phyloP scores from a whole-genome alignment of 2,888 invertebrate species.

The Pogonocherus hispidulus region DNA sequence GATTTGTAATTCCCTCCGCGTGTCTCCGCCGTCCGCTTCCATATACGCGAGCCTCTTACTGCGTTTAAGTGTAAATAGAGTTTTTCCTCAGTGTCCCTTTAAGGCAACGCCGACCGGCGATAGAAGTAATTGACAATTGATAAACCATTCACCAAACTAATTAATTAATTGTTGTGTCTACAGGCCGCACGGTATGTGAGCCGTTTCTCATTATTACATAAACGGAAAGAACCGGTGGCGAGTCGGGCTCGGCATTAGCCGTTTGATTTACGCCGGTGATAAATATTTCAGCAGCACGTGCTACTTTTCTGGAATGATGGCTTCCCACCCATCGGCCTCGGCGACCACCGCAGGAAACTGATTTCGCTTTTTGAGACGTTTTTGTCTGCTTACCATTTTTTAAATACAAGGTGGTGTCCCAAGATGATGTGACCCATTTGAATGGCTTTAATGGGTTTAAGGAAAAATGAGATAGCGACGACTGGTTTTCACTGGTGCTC shows the following conservation, averaged over 20 bases:
- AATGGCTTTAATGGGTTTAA: no score
- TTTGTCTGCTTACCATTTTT: no score
- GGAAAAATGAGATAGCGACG: no score
- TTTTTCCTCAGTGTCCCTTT: constrained; percentile 62
- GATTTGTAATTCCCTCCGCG: constrained; percentile 64
- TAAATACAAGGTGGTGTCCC: no score
- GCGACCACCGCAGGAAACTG: constrained; percentile 38
- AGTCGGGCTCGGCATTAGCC: constrained; percentile 43
- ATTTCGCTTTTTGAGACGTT: no score
- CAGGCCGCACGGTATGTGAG: constrained; percentile 57
- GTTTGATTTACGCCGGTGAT: constrained; percentile 56
- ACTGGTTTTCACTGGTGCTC: no score
- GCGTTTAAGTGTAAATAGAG: constrained; percentile 67
- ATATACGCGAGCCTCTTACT: constrained; percentile 62
- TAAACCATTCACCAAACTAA: constrained; percentile 66
- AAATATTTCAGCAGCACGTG: constrained; percentile 56
- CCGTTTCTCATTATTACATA: constrained; percentile 58
- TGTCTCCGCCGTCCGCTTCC: constrained; percentile 59
- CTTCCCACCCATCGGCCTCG: constrained; percentile 36
- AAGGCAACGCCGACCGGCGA: constrained; percentile 56
- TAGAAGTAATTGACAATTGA: constrained; percentile 67
- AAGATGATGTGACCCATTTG: no score
- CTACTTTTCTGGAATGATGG: constrained; percentile 51
- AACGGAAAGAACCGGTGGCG: constrained; percentile 50
- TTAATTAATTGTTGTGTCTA: constrained; percentile 66